Percentiles rank a stretch among this genome's conserved stretches.
Conservation (phyloP, 2,888 invertebrate genomes). For the Griposia aprilina region DNA sequence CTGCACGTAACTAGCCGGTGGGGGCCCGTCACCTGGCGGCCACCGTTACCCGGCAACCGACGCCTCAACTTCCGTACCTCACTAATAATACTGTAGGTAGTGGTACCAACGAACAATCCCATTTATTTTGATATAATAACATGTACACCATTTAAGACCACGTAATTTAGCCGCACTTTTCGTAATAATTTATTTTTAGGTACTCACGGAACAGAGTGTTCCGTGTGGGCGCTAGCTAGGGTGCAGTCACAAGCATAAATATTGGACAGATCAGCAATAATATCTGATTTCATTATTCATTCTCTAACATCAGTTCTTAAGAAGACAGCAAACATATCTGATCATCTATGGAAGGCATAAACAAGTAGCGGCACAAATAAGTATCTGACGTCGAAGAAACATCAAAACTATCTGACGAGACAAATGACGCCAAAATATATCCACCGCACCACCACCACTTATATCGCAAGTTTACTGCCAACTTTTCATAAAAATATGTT, state of each 20-base stretch:
- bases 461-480: too few species aligned
- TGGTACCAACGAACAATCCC: constrained; percentile 4
- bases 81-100: constrained; percentile 13
- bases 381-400: too few species aligned
- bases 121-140: constrained; percentile 7
- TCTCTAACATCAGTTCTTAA: background rate
- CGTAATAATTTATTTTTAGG: background rate
- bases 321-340: background rate
- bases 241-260: background rate
- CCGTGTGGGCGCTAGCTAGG: too few species aligned
- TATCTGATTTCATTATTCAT: background rate
- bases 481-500: too few species aligned
- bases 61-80: constrained; percentile 74
- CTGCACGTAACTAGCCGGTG: background rate
- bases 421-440: too few species aligned
- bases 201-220: too few species aligned
- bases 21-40: constrained; percentile 12
- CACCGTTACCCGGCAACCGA: constrained; percentile 73
- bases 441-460: too few species aligned
- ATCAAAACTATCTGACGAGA: too few species aligned
- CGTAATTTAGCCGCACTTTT: constrained; percentile 10
- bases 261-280: background rate
- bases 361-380: background rate
- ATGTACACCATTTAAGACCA: constrained; percentile 7
- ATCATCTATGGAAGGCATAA: background rate